Percentiles rank a stretch among this genome's conserved stretches.
phyloP scores from a whole-genome alignment of 2,797 vertebrate genomes.

The Acrossocheilus fasciatus region DNA sequence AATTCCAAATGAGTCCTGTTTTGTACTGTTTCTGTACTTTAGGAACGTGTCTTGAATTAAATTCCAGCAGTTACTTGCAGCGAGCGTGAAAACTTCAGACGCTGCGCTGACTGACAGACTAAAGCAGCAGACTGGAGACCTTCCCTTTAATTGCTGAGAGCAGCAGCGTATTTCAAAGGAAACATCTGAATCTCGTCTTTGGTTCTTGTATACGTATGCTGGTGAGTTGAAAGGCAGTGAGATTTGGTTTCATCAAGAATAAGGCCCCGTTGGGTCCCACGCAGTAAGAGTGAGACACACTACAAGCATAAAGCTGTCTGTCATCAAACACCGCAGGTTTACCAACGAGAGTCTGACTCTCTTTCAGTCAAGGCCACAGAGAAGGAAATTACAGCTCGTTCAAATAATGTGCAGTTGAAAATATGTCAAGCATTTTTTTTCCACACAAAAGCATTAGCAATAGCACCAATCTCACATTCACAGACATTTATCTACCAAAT shows the following conservation, averaged over 20 bases:
- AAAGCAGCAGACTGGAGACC: constrained; percentile 18
- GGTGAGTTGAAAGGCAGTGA: constrained; percentile 13
- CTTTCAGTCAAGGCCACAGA: constrained; percentile 22
- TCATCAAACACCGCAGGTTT: constrained; percentile 37
- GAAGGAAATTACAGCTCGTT: constrained; percentile 33
- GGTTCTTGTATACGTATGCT: neutral
- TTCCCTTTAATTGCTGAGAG: constrained; percentile 39
- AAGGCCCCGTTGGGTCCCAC: neutral
- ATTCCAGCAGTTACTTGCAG: neutral
- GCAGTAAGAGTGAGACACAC: constrained; percentile 3
- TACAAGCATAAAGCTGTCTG: constrained; percentile 24
- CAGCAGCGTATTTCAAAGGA: constrained; percentile 28
- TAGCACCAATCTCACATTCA: neutral
- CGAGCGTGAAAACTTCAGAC: neutral
- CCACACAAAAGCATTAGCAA: neutral
- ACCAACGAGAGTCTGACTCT: neutral
- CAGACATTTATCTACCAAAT: neutral
- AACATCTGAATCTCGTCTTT: neutral
- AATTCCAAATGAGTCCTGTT: neutral
- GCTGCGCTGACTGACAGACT: constrained; percentile 45
- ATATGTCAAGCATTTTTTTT: neutral
- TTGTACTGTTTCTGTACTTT: neutral
- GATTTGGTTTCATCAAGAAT: constrained; percentile 27
- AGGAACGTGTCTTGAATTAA: neutral
- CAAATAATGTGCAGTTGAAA: neutral